Base-by-base conservation (phyloP, 2,888 invertebrate genomes). In the Eremobia ochroleuca region DNA sequence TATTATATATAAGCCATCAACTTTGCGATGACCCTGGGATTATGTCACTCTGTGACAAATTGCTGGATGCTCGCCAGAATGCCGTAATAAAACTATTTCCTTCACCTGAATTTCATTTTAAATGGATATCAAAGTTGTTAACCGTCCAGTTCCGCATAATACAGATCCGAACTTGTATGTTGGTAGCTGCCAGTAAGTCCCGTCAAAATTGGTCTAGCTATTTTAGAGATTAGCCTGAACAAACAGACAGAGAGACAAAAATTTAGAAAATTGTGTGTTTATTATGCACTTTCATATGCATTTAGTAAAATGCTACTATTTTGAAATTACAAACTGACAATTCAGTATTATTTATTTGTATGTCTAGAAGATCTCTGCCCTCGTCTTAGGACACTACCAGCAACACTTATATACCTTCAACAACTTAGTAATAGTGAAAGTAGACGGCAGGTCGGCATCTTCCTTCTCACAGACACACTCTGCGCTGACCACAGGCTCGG, bases 401-500 rank as follows among this genome's bases (percentile, higher is more conserved):
- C 25, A 8, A 67, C 25, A 13, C 21, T 18, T 28, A n/a, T n/a
- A n/a, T n/a, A 96, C 96, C 91, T 90, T 91, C 5, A 91, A 82
- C 61, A 96, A 77, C 73, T 90, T 93, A 6, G 94, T 96, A 46
- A 97, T 90, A 25, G 95, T 95, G 58, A 96, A 92, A 0, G 93
- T 92, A 0, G 93, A 90, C 0, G 96, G 96, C 15, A 96, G 85
- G 28, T 93, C 94, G 0, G 90, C 86, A 0, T 91, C 87, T 8
- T 79, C 83, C 34, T 89, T 88, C 40, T 87, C 91, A 34, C 78
- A 77, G 2, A 77, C 52, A 76, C 88, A 64, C 9, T 76, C 82
- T 6, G 81, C 83, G 49, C 46, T 70, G 31, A 76, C 75, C 40
- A 85, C 87, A 1, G 87, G 86, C 5, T 91, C 91, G 0, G 92